phyloP scores from a whole-genome alignment of 2,888 invertebrate species.

The Drosophila kanekoi region DNA sequence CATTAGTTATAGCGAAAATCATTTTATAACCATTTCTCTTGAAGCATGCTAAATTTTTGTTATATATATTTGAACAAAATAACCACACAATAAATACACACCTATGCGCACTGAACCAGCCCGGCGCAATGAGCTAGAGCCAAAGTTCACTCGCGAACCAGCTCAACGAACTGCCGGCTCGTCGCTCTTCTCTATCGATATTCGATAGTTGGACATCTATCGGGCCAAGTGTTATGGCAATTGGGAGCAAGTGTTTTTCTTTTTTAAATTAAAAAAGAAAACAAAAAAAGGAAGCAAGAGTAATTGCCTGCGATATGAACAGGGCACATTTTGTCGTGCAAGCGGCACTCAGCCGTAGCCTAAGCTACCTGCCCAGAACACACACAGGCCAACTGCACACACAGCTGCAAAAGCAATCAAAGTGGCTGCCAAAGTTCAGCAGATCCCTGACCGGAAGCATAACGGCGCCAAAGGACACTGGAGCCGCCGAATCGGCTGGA shows the following conservation, averaged over 20 bases:
- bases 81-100: not conserved
- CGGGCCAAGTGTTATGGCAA: conserved; percentile 33
- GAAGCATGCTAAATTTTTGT: no score
- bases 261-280: conserved; percentile 6
- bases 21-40: no score
- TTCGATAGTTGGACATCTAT: conserved; percentile 35
- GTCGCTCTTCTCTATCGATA: conserved; percentile 1
- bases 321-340: conserved; percentile 37
- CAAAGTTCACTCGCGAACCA: conserved; percentile 11
- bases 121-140: not conserved
- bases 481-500: not conserved
- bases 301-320: not conserved
- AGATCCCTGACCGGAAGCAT: conserved; percentile 33
- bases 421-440: conserved; percentile 14
- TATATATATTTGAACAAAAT: not conserved
- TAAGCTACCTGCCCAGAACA: conserved; percentile 13
- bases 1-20: no score
- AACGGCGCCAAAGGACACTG: conserved; percentile 27
- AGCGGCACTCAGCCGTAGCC: conserved; percentile 21
- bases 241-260: conserved; percentile 17
- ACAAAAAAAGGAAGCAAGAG: not conserved
- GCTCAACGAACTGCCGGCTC: conserved; percentile 20
- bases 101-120: not conserved
- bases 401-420: conserved; percentile 2
- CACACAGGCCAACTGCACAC: conserved; percentile 12